These are phyloP conservation scores for Hemistola chrysoprasaria DNA, from an alignment of 2,888 invertebrate species.

Conservation along the genomic window DNA sequence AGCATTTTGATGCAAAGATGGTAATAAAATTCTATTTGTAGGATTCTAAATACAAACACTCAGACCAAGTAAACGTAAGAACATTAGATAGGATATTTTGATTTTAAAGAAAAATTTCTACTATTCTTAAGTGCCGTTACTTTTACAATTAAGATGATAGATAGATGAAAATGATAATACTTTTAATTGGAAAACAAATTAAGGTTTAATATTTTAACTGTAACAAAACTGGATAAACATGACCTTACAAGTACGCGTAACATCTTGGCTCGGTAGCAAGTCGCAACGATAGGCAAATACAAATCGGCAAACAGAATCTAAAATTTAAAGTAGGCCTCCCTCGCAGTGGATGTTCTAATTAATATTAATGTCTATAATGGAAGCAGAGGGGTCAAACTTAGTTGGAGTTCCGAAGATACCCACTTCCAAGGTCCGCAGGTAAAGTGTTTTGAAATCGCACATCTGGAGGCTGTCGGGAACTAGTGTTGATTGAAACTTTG, in stretches of 20 bases:
- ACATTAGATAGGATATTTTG: too few relatives aligned
- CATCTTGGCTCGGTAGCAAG: too few relatives aligned
- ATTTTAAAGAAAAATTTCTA: too few relatives aligned
- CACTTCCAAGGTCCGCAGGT: conserved; percentile 25
- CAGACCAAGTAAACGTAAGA: too few relatives aligned
- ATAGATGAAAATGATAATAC: too few relatives aligned
- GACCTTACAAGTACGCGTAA: too few relatives aligned
- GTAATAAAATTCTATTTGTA: too few relatives aligned
- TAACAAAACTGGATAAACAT: not conserved
- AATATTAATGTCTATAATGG: conserved; percentile 15
- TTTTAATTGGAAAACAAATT: too few relatives aligned
- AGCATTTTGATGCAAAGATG: too few relatives aligned
- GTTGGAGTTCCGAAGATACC: conserved; percentile 12
- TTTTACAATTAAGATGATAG: too few relatives aligned
- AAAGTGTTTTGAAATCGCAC: conserved; percentile 26
- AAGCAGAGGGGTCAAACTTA: conserved; percentile 21
- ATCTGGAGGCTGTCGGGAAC: conserved; percentile 18
- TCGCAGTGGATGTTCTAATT: conserved; percentile 4
- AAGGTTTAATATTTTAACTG: not conserved
- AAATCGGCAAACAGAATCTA: conserved; percentile 5
- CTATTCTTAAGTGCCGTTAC: too few relatives aligned
- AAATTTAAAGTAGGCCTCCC: conserved; percentile 5
- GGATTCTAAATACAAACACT: too few relatives aligned
- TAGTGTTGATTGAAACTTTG: conserved; percentile 6
- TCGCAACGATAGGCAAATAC: not conserved